These are phyloP conservation scores for Porites australiensis DNA, from an alignment of 64 coral and sea anemone species.

Conservation along the genomic window DNA sequence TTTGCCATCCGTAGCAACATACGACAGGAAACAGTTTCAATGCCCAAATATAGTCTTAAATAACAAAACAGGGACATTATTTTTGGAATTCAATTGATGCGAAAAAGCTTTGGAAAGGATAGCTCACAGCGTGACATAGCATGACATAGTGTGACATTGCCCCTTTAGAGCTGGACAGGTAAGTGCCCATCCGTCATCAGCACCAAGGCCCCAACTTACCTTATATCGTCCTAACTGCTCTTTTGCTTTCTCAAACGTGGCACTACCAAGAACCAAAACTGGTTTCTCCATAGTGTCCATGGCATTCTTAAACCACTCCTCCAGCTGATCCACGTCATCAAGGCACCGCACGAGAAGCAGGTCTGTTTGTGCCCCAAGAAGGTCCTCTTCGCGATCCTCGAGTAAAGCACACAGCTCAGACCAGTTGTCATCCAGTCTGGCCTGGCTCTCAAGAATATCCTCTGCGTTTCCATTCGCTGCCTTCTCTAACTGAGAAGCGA, in stretches of 20 bases:
- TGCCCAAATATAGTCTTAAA: no score
- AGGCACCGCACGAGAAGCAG: constrained; percentile 60
- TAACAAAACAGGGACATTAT: no score
- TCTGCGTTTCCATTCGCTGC: constrained; percentile 58
- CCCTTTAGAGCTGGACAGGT: not conserved
- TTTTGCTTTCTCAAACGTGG: constrained; percentile 63
- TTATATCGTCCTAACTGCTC: constrained; percentile 73
- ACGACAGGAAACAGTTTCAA: no score
- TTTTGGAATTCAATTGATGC: no score
- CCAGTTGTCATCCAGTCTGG: constrained; percentile 79
- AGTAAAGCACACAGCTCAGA: constrained; percentile 84
- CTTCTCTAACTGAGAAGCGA: constrained; percentile 69
- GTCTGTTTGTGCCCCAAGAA: constrained; percentile 70
- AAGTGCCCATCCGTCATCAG: not conserved
- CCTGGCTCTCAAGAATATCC: constrained; percentile 74
- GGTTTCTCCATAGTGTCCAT: constrained; percentile 52
- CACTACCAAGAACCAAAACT: constrained; percentile 63
- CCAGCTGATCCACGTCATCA: constrained; percentile 69
- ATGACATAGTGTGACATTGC: not conserved
- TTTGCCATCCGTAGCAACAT: not conserved
- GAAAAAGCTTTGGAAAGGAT: no score
- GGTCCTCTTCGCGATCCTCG: constrained; percentile 81
- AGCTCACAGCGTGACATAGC: no score
- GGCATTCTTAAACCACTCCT: constrained; percentile 70
- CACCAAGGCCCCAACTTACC: constrained; percentile 8